These are phyloP conservation scores for Bothrops jararaca DNA, from an alignment of 2,113 vertebrate genomes.

Conservation along the genomic window DNA sequence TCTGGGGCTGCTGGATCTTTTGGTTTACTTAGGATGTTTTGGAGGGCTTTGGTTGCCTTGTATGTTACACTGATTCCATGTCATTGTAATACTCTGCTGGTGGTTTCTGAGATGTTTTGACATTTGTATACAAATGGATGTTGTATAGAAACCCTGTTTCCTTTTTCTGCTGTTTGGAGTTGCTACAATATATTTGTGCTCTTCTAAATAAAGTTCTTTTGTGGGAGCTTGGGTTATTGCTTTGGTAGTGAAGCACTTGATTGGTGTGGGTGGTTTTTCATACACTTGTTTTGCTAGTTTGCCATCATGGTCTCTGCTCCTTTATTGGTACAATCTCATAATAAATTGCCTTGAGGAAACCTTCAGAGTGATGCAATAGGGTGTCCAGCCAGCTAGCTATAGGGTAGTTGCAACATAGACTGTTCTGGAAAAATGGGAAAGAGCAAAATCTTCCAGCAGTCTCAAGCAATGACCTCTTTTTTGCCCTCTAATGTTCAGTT, in stretches of 20 bases:
- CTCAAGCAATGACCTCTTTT: neutral
- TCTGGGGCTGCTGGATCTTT: no score
- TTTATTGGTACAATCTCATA: neutral
- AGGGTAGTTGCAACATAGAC: neutral
- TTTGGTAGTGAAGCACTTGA: neutral
- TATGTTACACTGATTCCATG: no score
- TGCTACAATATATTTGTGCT: neutral
- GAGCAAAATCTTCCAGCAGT: neutral
- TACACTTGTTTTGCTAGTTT: neutral
- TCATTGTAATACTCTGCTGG: no score
- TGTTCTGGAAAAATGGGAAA: neutral
- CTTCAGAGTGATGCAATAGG: neutral
- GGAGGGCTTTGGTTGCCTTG: no score
- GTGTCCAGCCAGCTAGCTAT: neutral
- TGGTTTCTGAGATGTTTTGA: no score
- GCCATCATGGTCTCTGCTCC: neutral
- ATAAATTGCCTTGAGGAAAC: neutral
- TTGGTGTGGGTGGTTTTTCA: neutral
- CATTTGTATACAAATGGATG: no score
- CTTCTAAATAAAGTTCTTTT: neutral
- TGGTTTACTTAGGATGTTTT: no score
- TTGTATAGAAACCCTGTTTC: no score
- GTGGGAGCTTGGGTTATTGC: neutral
- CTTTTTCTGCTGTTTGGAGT: no score
- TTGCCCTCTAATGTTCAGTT: neutral